These are phyloP conservation scores for Callospermophilus lateralis DNA, from an alignment of 2,113 vertebrate genomes.

Conservation along the genomic window DNA sequence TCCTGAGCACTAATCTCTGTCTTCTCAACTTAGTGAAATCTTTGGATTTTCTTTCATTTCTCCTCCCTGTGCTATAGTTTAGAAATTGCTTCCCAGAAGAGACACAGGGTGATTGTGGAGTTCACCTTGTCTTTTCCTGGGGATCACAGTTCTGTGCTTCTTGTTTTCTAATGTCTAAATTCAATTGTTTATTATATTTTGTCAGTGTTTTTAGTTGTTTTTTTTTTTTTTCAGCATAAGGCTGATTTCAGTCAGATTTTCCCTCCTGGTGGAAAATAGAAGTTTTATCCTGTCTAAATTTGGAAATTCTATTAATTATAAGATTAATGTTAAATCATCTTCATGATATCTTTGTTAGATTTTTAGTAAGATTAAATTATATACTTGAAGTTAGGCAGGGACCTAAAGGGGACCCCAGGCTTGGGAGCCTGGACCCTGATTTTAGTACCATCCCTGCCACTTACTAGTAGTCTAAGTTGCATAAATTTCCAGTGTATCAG, in stretches of 20 bases:
- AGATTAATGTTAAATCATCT: not conserved
- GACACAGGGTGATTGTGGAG: not conserved
- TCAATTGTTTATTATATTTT: not conserved
- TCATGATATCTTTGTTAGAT: not conserved
- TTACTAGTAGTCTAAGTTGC: not conserved
- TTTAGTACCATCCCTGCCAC: not conserved
- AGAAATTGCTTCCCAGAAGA: not conserved
- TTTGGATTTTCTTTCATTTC: not conserved
- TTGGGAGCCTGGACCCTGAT: not conserved
- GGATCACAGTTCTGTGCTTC: not conserved
- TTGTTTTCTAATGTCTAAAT: not conserved
- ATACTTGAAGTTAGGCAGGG: not conserved
- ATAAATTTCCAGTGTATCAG: not conserved
- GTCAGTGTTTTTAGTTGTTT: not conserved
- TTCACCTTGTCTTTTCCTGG: not conserved
- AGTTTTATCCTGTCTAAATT: not conserved
- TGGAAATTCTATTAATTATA: not conserved
- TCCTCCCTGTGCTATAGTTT: not conserved
- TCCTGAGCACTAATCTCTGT: not conserved
- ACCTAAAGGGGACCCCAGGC: not conserved
- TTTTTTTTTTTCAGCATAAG: slow-evolving; percentile 2
- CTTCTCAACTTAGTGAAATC: not conserved
- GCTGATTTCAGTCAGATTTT: not conserved
- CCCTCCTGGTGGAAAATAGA: not conserved
- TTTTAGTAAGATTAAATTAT: not conserved